Percentiles rank a stretch among this genome's conserved stretches.
Conservation (phyloP, 2,888 invertebrate genomes). For the Lochmaea crataegi region DNA sequence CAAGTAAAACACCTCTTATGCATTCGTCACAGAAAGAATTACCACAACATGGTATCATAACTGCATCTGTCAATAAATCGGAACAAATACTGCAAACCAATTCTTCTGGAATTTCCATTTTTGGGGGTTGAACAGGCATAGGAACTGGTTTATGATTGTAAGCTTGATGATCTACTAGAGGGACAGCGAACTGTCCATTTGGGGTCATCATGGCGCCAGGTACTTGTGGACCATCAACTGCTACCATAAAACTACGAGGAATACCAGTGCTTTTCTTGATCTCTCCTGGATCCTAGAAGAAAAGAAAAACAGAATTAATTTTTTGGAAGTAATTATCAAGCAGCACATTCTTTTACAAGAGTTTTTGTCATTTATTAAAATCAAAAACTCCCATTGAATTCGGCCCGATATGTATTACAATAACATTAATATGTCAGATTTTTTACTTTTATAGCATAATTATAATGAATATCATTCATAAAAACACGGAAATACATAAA, state of each 20-base stretch:
- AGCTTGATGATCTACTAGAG: constrained; percentile 88
- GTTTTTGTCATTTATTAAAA: too few relatives aligned
- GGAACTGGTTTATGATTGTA: constrained; percentile 70
- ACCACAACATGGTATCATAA: constrained; percentile 98
- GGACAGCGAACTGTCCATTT: constrained; percentile 88
- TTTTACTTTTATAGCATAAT: too few relatives aligned
- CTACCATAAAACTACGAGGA: constrained; percentile 94
- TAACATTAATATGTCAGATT: too few relatives aligned
- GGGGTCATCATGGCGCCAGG: constrained; percentile 94
- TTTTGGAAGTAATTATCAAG: not conserved
- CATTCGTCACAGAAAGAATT: constrained; percentile 99
- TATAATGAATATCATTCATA: too few relatives aligned
- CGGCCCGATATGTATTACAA: too few relatives aligned
- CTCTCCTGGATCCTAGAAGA: constrained; percentile 77
- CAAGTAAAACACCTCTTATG: constrained; percentile 88
- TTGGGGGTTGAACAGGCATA: constrained; percentile 69
- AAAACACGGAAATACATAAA: too few relatives aligned
- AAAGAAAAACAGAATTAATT: constrained; percentile 47
- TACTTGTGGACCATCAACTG: constrained; percentile 88
- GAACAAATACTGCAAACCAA: constrained; percentile 92
- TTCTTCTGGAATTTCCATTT: constrained; percentile 88
- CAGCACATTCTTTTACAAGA: too few relatives aligned
- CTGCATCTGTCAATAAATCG: constrained; percentile 93
- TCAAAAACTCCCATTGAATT: too few relatives aligned
- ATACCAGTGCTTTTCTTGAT: constrained; percentile 97